Base-by-base conservation (phyloP, 2,888 invertebrate species). In the Tromatobia lineatoria region DNA sequence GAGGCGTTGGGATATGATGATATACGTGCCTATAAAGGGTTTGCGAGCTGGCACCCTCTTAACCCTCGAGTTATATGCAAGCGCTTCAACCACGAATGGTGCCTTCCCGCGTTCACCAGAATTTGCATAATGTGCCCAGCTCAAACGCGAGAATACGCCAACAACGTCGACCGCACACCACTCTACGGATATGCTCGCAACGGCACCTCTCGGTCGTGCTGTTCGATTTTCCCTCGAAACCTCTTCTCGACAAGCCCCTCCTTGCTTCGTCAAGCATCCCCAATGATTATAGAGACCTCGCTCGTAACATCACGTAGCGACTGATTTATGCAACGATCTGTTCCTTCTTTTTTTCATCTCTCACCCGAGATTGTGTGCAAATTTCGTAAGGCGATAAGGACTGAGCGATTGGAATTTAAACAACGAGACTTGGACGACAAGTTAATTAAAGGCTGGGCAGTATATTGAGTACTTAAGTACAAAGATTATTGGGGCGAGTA, bases 151-250 rank as follows among this genome's bases (percentile, higher is more conserved):
- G 54, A 47, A 81, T 10, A 34, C 50, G 25, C 11, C 70, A 50
- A 75, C 81, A 45, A 81, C 79, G 70, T 84, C 76, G 78, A 87
- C 89, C 86, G 83, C 88, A 85, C 80, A 66, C 71, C 71, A 29
- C 73, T 57, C 34, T 61, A 69, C 20, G 23, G 47, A 80, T 69
- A 25, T 57, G 52, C 79, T 75, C 83, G 86, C 88, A 87, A 87
- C 88, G 86, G 84, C 87, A 85, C 84, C 59, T 74, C 75, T 66
- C 79, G 70, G 66, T 45, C 52, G 57, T 23, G 34, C 38, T 20
- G 67, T 80, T 64, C 57, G 42, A 74, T 74, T 74, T 74, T 76
- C 54, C 11, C 66, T 66, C 67, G 67, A 67, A 52, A 8, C 42
- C 76, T 34, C 74, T 8, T 52, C 52, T 52, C 64, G 50, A 38